These are phyloP conservation scores for Papilio xuthus DNA, from an alignment of 1,140 invertebrate genomes.

Conservation along the genomic window DNA sequence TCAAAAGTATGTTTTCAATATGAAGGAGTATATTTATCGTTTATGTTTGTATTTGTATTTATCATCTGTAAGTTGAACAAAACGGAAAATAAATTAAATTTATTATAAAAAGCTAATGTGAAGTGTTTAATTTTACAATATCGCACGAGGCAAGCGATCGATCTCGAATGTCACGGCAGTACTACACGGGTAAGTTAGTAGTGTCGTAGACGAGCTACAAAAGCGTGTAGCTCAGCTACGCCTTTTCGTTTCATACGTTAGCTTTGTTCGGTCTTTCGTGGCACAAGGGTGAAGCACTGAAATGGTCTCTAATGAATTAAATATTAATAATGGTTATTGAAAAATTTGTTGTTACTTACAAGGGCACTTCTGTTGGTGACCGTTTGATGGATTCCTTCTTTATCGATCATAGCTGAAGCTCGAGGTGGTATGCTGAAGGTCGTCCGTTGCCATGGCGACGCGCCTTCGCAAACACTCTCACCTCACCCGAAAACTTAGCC, in stretches of 20 bases:
- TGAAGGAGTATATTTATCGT: too few species aligned
- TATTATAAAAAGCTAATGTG: too few species aligned
- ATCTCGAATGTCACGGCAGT: too few species aligned
- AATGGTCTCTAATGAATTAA: not conserved
- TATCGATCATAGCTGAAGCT: not conserved
- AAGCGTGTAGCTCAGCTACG: not conserved
- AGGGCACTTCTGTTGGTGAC: not conserved
- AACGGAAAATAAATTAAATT: too few species aligned
- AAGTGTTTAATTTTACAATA: too few species aligned
- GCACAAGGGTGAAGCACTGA: too few species aligned
- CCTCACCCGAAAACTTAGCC: not conserved
- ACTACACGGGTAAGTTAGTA: not conserved
- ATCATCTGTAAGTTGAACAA: too few species aligned
- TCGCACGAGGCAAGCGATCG: not conserved
- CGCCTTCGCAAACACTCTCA: conserved; percentile 55
- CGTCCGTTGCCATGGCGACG: conserved; percentile 51
- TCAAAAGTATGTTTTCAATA: too few species aligned
- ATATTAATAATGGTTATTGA: not conserved
- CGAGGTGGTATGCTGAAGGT: not conserved
- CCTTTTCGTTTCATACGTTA: not conserved
- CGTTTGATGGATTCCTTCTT: not conserved
- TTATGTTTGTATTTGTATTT: too few species aligned
- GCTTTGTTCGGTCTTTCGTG: too few species aligned
- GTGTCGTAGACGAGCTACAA: not conserved
- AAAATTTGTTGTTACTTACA: not conserved